These are phyloP conservation scores for Paralinhomoeus sp. DNA, from an alignment of 2,888 invertebrate species.

Conservation along the genomic window DNA sequence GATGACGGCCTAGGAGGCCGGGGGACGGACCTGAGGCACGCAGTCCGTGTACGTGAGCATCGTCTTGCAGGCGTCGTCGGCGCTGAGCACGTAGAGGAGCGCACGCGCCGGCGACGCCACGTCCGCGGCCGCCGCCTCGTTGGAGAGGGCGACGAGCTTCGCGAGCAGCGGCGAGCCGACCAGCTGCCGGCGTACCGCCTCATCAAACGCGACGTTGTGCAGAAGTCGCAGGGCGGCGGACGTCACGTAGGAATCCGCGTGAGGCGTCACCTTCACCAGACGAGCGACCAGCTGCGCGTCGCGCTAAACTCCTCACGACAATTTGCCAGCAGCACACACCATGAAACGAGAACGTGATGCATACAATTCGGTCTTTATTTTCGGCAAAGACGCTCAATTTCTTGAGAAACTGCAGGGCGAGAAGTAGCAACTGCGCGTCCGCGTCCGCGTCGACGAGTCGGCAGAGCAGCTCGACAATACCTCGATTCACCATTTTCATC, in stretches of 20 bases:
- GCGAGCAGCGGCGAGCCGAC: too few relatives aligned
- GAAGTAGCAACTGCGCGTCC: conserved; percentile 44
- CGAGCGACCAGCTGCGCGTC: too few relatives aligned
- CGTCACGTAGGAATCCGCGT: too few relatives aligned
- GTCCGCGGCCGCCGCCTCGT: too few relatives aligned
- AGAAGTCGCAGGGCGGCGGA: too few relatives aligned
- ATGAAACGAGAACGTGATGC: conserved; percentile 71
- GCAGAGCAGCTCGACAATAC: conserved; percentile 56
- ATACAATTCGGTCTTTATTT: conserved; percentile 72
- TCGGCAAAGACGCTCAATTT: conserved; percentile 78
- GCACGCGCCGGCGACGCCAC: conserved; percentile 16
- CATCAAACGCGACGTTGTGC: too few relatives aligned
- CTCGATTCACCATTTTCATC: conserved; percentile 62
- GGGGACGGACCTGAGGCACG: conserved; percentile 40
- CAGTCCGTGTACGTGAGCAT: conserved; percentile 83
- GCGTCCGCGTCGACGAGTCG: conserved; percentile 52
- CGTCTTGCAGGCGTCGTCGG: conserved; percentile 74
- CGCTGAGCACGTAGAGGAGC: conserved; percentile 65
- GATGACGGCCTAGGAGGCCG: too few relatives aligned
- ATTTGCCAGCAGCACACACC: conserved; percentile 59
- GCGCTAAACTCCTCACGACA: conserved; percentile 62
- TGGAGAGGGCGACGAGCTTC: too few relatives aligned
- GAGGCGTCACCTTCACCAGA: too few relatives aligned
- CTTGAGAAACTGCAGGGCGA: conserved; percentile 75
- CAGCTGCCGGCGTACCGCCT: too few relatives aligned